phyloP scores from a whole-genome alignment of 1,140 invertebrate species.

The Dendrolimus punctatus region DNA sequence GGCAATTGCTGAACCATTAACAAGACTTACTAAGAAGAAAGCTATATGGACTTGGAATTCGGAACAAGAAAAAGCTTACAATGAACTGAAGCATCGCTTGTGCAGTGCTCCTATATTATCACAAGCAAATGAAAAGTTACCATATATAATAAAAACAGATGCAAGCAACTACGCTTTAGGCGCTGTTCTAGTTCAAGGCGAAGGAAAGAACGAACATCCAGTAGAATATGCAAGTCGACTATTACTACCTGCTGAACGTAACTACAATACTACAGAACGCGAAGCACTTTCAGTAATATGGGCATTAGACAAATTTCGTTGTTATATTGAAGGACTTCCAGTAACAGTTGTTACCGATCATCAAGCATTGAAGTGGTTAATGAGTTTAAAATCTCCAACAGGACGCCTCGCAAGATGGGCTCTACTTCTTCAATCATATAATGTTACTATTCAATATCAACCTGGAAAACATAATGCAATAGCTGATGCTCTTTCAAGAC shows the following conservation, averaged over 20 bases:
- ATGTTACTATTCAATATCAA: constrained; percentile 33
- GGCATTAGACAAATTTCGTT: constrained; percentile 53
- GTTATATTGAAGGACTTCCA: constrained; percentile 42
- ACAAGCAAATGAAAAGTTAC: constrained; percentile 25
- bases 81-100: constrained; percentile 17
- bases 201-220: not conserved
- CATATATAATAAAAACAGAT: constrained; percentile 35
- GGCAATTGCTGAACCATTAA: constrained; percentile 44
- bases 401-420: constrained; percentile 62
- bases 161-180: constrained; percentile 33
- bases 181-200: not conserved
- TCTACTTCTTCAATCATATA: constrained; percentile 51
- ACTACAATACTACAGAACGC: constrained; percentile 49
- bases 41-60: constrained; percentile 24
- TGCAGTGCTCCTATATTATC: constrained; percentile 22
- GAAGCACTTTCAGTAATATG: constrained; percentile 68
- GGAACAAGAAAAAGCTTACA: constrained; percentile 21
- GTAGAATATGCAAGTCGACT: constrained; percentile 19
- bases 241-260: constrained; percentile 53
- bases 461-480: constrained; percentile 32
- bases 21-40: constrained; percentile 36
- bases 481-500: constrained; percentile 32
- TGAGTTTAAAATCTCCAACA: constrained; percentile 50
- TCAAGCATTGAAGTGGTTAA: constrained; percentile 65
- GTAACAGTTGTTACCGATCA: constrained; percentile 50